These are phyloP conservation scores for Drosophila greeni DNA, from an alignment of 2,888 invertebrate species.

Conservation along the genomic window DNA sequence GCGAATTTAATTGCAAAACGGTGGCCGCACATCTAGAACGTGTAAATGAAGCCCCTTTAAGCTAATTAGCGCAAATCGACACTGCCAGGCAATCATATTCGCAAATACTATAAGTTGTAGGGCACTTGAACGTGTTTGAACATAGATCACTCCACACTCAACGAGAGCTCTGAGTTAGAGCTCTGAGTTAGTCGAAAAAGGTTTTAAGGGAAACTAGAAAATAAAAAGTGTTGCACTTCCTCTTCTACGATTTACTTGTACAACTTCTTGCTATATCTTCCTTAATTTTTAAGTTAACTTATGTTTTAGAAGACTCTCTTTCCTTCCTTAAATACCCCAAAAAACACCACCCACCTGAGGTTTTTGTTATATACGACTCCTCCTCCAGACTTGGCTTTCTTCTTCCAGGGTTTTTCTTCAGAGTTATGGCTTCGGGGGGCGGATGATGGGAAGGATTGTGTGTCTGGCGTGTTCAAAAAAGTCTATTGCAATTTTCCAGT, in stretches of 20 bases:
- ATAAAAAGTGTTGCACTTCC: not conserved
- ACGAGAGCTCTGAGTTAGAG: not conserved
- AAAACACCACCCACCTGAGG: conserved; percentile 37
- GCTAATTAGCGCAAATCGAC: conserved; percentile 43
- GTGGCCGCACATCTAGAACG: conserved; percentile 18
- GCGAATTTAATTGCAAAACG: conserved; percentile 28
- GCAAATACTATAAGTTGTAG: conserved; percentile 1
- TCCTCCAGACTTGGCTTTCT: conserved; percentile 25
- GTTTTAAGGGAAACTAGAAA: not conserved
- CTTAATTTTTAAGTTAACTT: not conserved
- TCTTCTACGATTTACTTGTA: not conserved
- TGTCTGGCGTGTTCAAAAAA: conserved; percentile 21
- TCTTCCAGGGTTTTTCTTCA: conserved; percentile 19
- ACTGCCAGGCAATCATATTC: conserved; percentile 15
- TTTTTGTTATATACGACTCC: conserved; percentile 30
- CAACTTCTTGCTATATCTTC: not conserved
- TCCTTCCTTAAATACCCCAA: not conserved
- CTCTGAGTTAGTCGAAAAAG: not conserved
- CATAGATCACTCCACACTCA: not conserved
- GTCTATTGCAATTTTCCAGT: conserved; percentile 37
- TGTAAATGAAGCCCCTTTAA: conserved; percentile 31
- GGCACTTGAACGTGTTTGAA: conserved; percentile 25
- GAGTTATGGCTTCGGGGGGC: conserved; percentile 26
- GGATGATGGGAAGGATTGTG: conserved; percentile 19
- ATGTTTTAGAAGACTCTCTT: not conserved